phyloP scores from a whole-genome alignment of 2,113 vertebrate species.

The Sceloporus tristichus region DNA sequence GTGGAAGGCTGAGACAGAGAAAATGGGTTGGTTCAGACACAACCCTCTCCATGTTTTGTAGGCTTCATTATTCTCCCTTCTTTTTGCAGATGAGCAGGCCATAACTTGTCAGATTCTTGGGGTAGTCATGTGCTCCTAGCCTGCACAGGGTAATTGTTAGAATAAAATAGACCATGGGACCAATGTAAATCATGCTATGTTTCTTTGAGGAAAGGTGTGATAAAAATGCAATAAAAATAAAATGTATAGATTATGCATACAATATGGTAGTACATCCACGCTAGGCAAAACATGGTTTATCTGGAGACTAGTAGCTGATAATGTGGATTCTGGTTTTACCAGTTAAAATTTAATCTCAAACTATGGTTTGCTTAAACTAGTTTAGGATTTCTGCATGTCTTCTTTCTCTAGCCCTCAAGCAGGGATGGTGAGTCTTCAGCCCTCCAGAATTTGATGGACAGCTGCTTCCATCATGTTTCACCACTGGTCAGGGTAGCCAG shows the following conservation, averaged over 20 bases:
- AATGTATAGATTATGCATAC: background rate
- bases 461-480: background rate
- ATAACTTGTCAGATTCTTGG: background rate
- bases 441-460: background rate
- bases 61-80: background rate
- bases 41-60: background rate
- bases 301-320: background rate
- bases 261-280: background rate
- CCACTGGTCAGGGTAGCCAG: background rate
- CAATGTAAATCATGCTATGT: background rate
- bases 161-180: background rate
- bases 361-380: background rate
- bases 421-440: background rate
- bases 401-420: background rate
- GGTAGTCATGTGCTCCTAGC: background rate
- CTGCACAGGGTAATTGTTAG: background rate
- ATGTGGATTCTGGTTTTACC: background rate
- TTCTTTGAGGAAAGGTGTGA: background rate
- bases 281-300: background rate
- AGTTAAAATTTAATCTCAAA: background rate
- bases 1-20: background rate
- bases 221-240: background rate
- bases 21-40: background rate
- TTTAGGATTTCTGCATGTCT: background rate
- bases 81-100: background rate